phyloP scores from a whole-genome alignment of 2,888 invertebrate species.

The Tetranychus piercei region DNA sequence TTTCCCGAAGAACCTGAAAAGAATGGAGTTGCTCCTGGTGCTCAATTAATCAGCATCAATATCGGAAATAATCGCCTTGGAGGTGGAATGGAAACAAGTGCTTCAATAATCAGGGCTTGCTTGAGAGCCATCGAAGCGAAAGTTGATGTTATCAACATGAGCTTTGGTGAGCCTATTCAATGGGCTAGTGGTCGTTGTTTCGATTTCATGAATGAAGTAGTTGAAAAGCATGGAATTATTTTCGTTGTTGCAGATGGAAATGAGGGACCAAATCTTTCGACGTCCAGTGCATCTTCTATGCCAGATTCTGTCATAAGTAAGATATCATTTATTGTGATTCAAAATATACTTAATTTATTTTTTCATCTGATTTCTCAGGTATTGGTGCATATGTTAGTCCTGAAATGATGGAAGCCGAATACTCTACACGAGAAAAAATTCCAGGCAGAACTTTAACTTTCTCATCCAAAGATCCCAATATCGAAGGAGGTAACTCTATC shows the following conservation, averaged over 20 bases:
- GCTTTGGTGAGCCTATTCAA: conserved; percentile 85
- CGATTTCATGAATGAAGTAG: conserved; percentile 62
- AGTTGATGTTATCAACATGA: conserved; percentile 83
- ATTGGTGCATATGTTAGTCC: conserved; percentile 94
- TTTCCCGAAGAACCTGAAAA: conserved; percentile 66
- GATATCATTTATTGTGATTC: background rate
- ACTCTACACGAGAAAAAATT: conserved; percentile 64
- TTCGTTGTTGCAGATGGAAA: conserved; percentile 92
- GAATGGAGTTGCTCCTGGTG: conserved; percentile 90
- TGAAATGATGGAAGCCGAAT: conserved; percentile 91
- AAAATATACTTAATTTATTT: conserved; percentile 45
- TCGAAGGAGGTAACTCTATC: conserved; percentile 74
- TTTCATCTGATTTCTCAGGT: conserved; percentile 55
- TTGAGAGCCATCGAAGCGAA: conserved; percentile 36
- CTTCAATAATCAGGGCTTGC: conserved; percentile 42
- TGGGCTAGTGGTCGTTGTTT: conserved; percentile 77
- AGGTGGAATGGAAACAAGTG: conserved; percentile 82
- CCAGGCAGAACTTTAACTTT: conserved; percentile 61
- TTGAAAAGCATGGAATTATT: conserved; percentile 72
- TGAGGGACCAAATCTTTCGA: conserved; percentile 76
- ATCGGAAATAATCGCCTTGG: conserved; percentile 78
- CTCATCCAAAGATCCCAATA: conserved; percentile 39
- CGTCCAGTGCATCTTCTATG: conserved; percentile 50
- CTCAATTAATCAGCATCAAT: conserved; percentile 73
- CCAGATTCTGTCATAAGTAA: background rate